Evolutionary conservation across 2,888 invertebrate species (phyloP), one percentile per base, ranked within the genome.

Genomic region (Stomorhina lunata): DNA sequence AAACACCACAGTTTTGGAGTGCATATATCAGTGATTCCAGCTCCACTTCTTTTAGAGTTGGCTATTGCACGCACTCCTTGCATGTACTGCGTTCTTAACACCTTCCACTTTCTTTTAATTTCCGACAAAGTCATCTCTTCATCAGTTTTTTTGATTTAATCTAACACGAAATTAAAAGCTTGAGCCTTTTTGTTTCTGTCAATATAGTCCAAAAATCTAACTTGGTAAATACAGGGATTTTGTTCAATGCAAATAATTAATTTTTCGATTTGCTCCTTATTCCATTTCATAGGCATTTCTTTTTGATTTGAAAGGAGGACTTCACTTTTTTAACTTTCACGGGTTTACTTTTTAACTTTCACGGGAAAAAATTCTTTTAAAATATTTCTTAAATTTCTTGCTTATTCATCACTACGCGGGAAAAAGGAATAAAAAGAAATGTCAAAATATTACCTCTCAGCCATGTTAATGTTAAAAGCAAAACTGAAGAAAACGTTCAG

Each of bases 81-180:
- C 12, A 20, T 25, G 20, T 63, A 73, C 29, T 63, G 48, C 0
- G 40, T 73, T n/a, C 63, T 32, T 10, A 73, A 53, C 15, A 45
- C 59, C 25, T 45, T 68, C 66, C 76, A 76, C 29, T 76, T 76
- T 17, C 61, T 22, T 29, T 76, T 76, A 12, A 76, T 32, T 76
- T 73, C 76, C 0, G 43, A 45, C 10, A 76, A 12, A 12, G 66
- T 68, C 2, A 68, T 29, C 4, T 7, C n/a, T 5, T 27, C 45
- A 1, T 55, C 43, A 10, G 15, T 4, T 53, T 43, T 37, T 9
- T 75, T 22, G 40, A 75, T 40, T 10, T 75, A 29, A 4, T 15
- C 4, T 17, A 72, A 69, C 53, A 78, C 69, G 12, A 1, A 17
- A 25, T 69, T 69, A 43, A 27, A 78, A 1, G 69, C 61, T 53